phyloP scores from a whole-genome alignment of 2,797 vertebrate species.

The Falco peregrinus region DNA sequence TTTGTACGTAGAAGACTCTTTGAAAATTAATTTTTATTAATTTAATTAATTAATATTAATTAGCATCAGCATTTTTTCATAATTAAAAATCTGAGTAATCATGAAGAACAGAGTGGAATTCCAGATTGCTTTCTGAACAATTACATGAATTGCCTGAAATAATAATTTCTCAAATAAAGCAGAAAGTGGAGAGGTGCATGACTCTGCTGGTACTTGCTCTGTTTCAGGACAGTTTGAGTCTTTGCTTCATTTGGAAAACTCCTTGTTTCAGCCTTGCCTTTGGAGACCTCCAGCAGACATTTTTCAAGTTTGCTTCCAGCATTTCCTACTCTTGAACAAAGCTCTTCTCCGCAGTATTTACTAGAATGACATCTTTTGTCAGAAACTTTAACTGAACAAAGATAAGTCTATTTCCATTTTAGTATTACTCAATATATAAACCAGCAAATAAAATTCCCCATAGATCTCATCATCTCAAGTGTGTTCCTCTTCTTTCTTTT shows the following conservation, averaged over 20 bases:
- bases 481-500: neutral
- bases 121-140: neutral
- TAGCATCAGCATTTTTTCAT: neutral
- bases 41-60: neutral
- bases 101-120: neutral
- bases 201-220: neutral
- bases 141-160: neutral
- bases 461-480: neutral
- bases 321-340: neutral
- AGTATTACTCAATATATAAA: neutral
- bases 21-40: neutral
- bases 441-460: neutral
- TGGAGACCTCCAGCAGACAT: neutral
- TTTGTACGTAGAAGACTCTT: neutral
- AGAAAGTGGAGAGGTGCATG: neutral
- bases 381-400: neutral
- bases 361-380: neutral
- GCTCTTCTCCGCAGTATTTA: neutral
- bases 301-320: neutral
- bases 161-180: neutral
- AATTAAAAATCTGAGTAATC: neutral
- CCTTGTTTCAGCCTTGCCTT: neutral
- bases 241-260: neutral
- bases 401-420: neutral
- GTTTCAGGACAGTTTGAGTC: neutral